Percentiles rank a stretch among this genome's conserved stretches.
These are phyloP conservation scores for Muntiacus reevesi DNA, from an alignment of 2,113 vertebrate species.

Conservation along the genomic window DNA sequence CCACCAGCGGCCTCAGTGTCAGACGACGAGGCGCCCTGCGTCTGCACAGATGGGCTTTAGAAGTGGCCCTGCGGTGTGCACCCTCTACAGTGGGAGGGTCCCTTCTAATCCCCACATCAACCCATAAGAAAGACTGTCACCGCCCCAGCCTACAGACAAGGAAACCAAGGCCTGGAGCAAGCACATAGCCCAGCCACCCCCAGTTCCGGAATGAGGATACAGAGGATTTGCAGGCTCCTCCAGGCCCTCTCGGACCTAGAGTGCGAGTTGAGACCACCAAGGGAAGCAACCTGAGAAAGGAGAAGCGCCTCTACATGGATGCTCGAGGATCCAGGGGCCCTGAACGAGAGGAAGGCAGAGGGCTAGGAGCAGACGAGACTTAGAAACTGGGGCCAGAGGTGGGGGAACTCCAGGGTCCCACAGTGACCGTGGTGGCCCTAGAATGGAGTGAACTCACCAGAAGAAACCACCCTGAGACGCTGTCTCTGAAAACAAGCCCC, in stretches of 20 bases:
- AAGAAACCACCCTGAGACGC: not conserved
- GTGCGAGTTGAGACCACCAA: not conserved
- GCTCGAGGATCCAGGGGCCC: not conserved
- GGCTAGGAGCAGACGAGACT: not conserved
- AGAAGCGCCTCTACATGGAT: not conserved
- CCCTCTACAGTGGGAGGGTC: not conserved
- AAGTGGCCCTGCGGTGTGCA: not conserved
- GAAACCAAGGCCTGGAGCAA: not conserved
- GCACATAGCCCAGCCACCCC: not conserved
- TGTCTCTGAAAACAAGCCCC: not conserved
- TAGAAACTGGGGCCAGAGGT: rapidly evolving
- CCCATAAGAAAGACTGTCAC: not conserved
- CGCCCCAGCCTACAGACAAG: not conserved
- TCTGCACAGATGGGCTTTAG: not conserved
- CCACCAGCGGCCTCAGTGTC: not conserved
- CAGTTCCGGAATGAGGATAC: rapidly evolving
- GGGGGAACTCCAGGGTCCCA: not conserved
- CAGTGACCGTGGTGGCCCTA: rapidly evolving
- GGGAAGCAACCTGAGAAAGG: not conserved
- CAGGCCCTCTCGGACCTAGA: not conserved
- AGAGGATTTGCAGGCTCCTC: not conserved
- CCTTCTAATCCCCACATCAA: not conserved
- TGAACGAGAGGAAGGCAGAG: not conserved
- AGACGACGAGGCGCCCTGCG: rapidly evolving
- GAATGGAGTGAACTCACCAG: not conserved